Base-by-base conservation (phyloP, 2,113 vertebrate genomes). In the Cyanistes caeruleus region DNA sequence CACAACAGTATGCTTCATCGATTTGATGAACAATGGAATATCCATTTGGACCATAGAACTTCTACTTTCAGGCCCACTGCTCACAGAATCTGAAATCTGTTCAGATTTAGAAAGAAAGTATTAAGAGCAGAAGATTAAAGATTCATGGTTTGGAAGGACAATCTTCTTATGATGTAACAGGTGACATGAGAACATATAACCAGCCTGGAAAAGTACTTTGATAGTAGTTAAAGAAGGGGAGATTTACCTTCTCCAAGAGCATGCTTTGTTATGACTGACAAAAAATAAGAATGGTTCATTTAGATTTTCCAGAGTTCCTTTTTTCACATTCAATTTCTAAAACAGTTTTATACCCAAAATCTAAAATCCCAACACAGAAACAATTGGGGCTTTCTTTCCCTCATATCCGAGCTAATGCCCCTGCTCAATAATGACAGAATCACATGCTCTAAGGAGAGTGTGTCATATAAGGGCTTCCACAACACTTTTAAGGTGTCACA, bases 101-200 rank as follows among this genome's bases (percentile, higher is more conserved):
- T 80, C 73, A 90, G 87, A 93, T 91, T 96, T 95, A 96, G 90
- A 97, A 95, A 90, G 85, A 76, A 88, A 81, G 95, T 59, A 94
- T 96, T 97, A 96, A 91, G 73, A 87, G 55, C 31, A 95, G 90
- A 91, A 97, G 96, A 97, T 95, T 97, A 97, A 95, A 94, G 94
- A 87, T 79, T 91, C 82, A 58, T 84, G 95, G 58, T 91, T 93
- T 92, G 86, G 70, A 95, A 93, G 73, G 16, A 72, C 63, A 97
- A 97, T 95, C 95, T 95, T 76, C 97, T 97, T 97, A 97, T 94
- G 93, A 97, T 84, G 94, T 94, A 94, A 97, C 81, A 91, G 77
- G 60, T 93, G 77, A 95, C 89, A 91, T 19, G 81, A 76, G 53
- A 95, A 80, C 87, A 62, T 37, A 74, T 28, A 75, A n/a, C 20